Evolutionary conservation across 2,888 invertebrate species (phyloP).

Genomic region (Lasioglossum figueresi): DNA sequence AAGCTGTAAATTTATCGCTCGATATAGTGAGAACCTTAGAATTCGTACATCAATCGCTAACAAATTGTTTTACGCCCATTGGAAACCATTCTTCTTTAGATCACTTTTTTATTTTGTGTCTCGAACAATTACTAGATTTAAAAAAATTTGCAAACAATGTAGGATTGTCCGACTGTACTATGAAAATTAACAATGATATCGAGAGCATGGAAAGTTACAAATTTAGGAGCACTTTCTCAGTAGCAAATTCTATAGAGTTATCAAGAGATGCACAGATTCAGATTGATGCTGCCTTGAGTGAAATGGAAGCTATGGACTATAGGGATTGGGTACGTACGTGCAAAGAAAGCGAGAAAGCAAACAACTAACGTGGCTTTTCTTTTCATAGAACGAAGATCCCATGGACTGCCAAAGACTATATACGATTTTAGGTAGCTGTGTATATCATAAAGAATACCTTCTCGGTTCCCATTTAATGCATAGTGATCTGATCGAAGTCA

Average conservation of each 20-base stretch:
- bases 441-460: slow-evolving; percentile 89
- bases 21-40: slow-evolving; percentile 85
- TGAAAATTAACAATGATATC: slow-evolving; percentile 40
- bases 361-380: slow-evolving; percentile 18
- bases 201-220: slow-evolving; percentile 70
- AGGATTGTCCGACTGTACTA: slow-evolving; percentile 11
- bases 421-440: slow-evolving; percentile 88
- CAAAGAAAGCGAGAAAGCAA: slow-evolving; percentile 36
- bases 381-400: slow-evolving; percentile 89
- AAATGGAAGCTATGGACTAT: slow-evolving; percentile 96
- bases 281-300: slow-evolving; percentile 94
- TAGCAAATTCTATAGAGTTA: slow-evolving; percentile 88
- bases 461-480: slow-evolving; percentile 91
- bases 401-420: slow-evolving; percentile 90
- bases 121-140: slow-evolving; percentile 84
- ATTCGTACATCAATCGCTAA: slow-evolving; percentile 87
- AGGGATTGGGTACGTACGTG: slow-evolving; percentile 89
- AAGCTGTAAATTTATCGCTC: slow-evolving; percentile 82
- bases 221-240: slow-evolving; percentile 89
- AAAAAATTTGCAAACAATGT: slow-evolving; percentile 45
- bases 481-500: slow-evolving; percentile 90
- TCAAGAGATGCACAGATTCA: slow-evolving; percentile 92
- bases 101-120: slow-evolving; percentile 87
- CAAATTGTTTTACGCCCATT: slow-evolving; percentile 85
- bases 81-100: slow-evolving; percentile 87